A percentile compares a stretch with the other conserved stretches of the same genome.
phyloP scores from a whole-genome alignment of 2,113 vertebrate genomes.

The Chlorodrepanis virens region DNA sequence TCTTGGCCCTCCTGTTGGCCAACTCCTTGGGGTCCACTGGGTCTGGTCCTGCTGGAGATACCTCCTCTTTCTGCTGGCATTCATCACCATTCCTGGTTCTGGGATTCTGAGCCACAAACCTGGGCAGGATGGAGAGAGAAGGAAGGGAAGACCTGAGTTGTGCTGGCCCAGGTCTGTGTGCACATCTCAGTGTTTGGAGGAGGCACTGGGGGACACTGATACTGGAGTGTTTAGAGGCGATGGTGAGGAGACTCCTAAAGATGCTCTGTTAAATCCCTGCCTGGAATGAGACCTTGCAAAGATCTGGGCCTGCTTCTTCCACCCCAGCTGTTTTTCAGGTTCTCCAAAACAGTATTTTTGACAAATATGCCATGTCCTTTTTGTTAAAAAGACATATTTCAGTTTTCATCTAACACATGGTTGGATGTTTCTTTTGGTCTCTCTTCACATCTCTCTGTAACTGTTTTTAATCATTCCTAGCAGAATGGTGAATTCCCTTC shows the following conservation, averaged over 20 bases:
- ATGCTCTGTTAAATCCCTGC: background rate
- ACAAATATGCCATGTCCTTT: background rate
- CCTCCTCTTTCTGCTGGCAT: background rate
- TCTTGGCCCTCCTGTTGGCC: background rate
- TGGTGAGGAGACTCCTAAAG: background rate
- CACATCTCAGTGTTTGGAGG: background rate
- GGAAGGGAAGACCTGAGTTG: background rate
- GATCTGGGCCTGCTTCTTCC: background rate
- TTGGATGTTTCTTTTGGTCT: background rate
- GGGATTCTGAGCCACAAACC: background rate
- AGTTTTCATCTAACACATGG: background rate
- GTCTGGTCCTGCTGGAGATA: background rate
- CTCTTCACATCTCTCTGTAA: background rate
- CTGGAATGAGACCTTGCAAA: background rate
- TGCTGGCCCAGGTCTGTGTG: background rate
- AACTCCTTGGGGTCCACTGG: rapidly evolving
- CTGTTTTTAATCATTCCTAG: background rate
- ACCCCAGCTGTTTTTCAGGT: background rate
- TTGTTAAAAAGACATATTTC: background rate
- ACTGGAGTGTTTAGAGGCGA: background rate
- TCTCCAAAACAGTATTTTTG: background rate
- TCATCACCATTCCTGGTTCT: background rate
- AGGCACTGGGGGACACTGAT: background rate
- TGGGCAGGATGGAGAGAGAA: background rate
- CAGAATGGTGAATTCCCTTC: background rate